phyloP scores from a whole-genome alignment of 2,888 invertebrate species.

The Amaurobius ferox region DNA sequence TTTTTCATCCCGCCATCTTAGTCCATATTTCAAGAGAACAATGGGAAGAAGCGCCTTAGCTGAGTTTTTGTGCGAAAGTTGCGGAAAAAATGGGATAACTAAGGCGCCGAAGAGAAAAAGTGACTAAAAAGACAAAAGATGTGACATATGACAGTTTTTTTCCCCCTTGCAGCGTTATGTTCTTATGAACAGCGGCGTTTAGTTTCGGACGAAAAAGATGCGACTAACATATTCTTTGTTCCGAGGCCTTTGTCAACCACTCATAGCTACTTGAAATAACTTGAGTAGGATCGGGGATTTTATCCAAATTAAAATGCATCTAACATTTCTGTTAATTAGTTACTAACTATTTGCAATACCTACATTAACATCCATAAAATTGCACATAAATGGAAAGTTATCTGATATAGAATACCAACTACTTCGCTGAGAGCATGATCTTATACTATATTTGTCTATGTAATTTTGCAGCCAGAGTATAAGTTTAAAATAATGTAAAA shows the following conservation, averaged over 20 bases:
- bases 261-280: constrained; percentile 40
- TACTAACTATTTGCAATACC: too few relatives aligned
- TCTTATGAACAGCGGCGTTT: constrained; percentile 34
- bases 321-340: too few relatives aligned
- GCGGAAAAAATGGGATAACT: constrained; percentile 13
- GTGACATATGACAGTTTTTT: constrained; percentile 64
- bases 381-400: too few relatives aligned
- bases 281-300: constrained; percentile 7
- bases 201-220: constrained; percentile 35
- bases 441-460: too few relatives aligned
- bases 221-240: constrained; percentile 49
- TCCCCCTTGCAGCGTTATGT: constrained; percentile 10
- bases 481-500: too few relatives aligned
- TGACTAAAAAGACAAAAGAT: constrained; percentile 56
- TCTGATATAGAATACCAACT: too few relatives aligned
- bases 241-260: constrained; percentile 40
- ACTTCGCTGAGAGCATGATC: too few relatives aligned
- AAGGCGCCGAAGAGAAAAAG: constrained; percentile 41
- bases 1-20: constrained; percentile 22
- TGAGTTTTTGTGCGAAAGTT: constrained; percentile 16
- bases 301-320: constrained; percentile 16
- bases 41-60: constrained; percentile 24
- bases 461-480: too few relatives aligned
- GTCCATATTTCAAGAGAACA: constrained; percentile 68
- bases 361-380: too few relatives aligned